Percentiles rank a stretch among this genome's conserved stretches.
Evolutionary conservation across 1,140 invertebrate genomes (phyloP).

Genomic region (Psix sp.): DNA sequence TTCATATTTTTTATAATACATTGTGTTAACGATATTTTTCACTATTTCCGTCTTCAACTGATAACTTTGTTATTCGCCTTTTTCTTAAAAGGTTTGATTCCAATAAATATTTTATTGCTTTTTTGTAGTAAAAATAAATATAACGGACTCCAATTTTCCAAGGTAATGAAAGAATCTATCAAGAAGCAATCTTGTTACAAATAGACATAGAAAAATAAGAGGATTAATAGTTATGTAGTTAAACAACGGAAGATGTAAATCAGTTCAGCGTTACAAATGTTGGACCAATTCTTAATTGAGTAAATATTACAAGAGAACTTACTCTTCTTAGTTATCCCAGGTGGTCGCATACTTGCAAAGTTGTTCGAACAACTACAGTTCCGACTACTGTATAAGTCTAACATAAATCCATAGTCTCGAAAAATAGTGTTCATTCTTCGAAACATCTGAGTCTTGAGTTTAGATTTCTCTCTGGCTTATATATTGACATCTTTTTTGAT

Average conservation of each 20-base stretch:
- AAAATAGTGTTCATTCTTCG: slow-evolving; percentile 23
- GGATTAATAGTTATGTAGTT: too few relatives aligned
- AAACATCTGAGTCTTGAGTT: slow-evolving; percentile 26
- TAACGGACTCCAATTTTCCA: too few relatives aligned
- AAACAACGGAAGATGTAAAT: neutral
- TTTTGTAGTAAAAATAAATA: too few relatives aligned
- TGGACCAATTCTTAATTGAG: slow-evolving; percentile 14
- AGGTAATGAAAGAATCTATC: too few relatives aligned
- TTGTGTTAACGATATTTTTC: too few relatives aligned
- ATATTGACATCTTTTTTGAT: neutral
- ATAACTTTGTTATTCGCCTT: too few relatives aligned
- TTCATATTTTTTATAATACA: too few relatives aligned
- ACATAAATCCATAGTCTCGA: slow-evolving; percentile 16
- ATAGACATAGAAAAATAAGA: too few relatives aligned
- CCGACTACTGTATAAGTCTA: slow-evolving; percentile 25
- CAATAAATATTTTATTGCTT: too few relatives aligned
- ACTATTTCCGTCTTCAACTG: too few relatives aligned
- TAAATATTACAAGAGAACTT: slow-evolving; percentile 22
- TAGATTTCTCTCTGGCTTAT: slow-evolving; percentile 1
- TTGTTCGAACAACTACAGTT: slow-evolving; percentile 28
- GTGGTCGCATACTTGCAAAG: slow-evolving; percentile 33
- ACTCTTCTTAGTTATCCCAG: slow-evolving; percentile 28
- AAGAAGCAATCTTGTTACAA: too few relatives aligned
- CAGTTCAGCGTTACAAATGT: slow-evolving; percentile 8
- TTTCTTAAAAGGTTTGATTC: too few relatives aligned